Evolutionary conservation across 1,140 invertebrate genomes (phyloP).

Genomic region (Scaptomyza pallida): DNA sequence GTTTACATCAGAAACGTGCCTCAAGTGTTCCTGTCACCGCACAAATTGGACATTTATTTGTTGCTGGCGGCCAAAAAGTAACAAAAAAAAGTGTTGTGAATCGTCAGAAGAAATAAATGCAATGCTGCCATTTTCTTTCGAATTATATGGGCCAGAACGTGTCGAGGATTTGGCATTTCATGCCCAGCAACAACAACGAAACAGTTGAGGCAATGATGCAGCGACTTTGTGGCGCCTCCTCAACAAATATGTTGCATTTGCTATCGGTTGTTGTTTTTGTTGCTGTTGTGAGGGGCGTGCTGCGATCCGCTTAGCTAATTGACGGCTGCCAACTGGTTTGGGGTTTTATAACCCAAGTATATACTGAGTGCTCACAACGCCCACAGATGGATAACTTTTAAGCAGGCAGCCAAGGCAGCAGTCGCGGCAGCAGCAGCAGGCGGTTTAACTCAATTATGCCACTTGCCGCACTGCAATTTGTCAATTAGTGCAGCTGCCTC

Average conservation of each 20-base stretch:
- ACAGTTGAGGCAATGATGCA: conserved; percentile 57
- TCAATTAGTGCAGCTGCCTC: conserved; percentile 59
- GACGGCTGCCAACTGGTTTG: conserved; percentile 68
- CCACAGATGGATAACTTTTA: conserved; percentile 42
- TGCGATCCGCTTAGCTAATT: conserved; percentile 75
- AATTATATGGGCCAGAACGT: conserved; percentile 72
- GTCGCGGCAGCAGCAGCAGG: conserved; percentile 1
- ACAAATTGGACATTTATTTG: conserved; percentile 82
- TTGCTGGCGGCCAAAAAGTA: conserved; percentile 43
- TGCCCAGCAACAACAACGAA: conserved; percentile 24
- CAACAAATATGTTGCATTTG: conserved; percentile 43
- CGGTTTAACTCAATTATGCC: conserved; percentile 70
- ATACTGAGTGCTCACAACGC: conserved; percentile 25
- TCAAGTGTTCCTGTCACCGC: conserved; percentile 79
- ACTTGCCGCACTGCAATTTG: conserved; percentile 72
- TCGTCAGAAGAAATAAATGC: conserved; percentile 30
- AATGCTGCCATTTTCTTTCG: conserved; percentile 43
- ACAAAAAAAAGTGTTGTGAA: conserved; percentile 40
- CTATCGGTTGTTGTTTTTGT: conserved; percentile 11
- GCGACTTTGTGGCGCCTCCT: conserved; percentile 71
- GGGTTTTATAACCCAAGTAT: conserved; percentile 1
- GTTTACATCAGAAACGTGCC: conserved; percentile 81
- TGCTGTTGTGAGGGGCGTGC: conserved; percentile 40
- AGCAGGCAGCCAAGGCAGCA: conserved; percentile 10
- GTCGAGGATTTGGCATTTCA: conserved; percentile 73